Percentiles rank a stretch among this genome's conserved stretches.
Conservation (phyloP, 2,797 vertebrate genomes). For the Xenentodon cancila region DNA sequence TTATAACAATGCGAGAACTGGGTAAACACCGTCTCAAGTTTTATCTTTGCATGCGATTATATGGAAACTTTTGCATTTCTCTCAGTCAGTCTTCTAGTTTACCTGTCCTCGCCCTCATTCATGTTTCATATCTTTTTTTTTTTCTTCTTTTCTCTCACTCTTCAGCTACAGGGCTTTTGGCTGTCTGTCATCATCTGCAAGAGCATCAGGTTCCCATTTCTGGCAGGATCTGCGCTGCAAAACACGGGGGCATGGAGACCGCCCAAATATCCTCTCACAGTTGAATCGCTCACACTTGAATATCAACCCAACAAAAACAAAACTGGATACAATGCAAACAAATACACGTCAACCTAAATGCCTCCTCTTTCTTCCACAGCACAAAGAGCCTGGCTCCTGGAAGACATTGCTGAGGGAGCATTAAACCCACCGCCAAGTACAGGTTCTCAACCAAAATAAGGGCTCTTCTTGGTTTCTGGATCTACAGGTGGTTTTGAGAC, state of each 20-base stretch:
- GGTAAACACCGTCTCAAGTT: conserved; percentile 53
- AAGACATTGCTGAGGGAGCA: conserved; percentile 74
- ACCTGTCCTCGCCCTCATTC: conserved; percentile 35
- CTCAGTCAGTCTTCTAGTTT: conserved; percentile 15
- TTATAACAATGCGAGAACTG: conserved; percentile 32
- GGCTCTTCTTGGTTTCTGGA: conserved; percentile 37
- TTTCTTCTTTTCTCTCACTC: conserved; percentile 10
- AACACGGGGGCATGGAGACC: conserved; percentile 73
- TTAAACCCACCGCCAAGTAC: conserved; percentile 57
- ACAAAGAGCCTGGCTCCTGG: conserved; percentile 50
- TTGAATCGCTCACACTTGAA: background rate
- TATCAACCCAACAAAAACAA: conserved; percentile 3
- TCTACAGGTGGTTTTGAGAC: conserved; percentile 26
- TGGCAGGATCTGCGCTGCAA: conserved; percentile 66
- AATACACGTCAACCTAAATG: conserved; percentile 45
- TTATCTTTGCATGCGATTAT: conserved; percentile 37
- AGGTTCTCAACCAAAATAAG: conserved; percentile 70
- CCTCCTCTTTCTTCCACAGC: conserved; percentile 53
- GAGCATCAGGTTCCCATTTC: conserved; percentile 68
- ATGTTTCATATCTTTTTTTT: conserved; percentile 21
- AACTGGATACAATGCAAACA: conserved; percentile 26
- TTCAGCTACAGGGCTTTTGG: conserved; percentile 71
- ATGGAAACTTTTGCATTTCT: conserved; percentile 16
- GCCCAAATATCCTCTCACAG: conserved; percentile 52
- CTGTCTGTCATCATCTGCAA: conserved; percentile 58